Evolutionary conservation across 1,140 invertebrate species (phyloP).

Genomic region (Philopotamus ludificatus): DNA sequence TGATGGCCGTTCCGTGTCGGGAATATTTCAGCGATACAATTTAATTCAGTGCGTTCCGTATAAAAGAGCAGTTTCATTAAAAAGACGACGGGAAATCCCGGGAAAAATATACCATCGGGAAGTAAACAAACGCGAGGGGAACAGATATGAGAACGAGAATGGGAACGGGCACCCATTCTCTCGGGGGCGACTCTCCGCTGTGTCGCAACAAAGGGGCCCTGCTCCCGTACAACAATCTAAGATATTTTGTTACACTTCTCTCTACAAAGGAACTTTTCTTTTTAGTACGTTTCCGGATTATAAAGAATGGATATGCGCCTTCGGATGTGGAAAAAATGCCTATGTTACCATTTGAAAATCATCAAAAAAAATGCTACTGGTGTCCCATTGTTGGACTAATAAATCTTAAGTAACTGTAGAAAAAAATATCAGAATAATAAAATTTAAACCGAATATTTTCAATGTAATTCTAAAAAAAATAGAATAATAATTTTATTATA

Average conservation of each 20-base stretch:
- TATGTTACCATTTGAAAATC: too few relatives aligned
- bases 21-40: conserved; percentile 27
- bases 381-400: too few relatives aligned
- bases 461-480: too few relatives aligned
- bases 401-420: too few relatives aligned
- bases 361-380: too few relatives aligned
- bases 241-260: conserved; percentile 15
- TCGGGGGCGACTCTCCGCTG: not conserved
- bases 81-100: conserved; percentile 23
- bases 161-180: conserved; percentile 2
- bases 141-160: not conserved
- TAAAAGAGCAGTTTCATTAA: conserved; percentile 28
- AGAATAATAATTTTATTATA: too few relatives aligned
- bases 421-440: too few relatives aligned
- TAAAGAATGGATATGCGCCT: too few relatives aligned
- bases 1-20: conserved; percentile 19
- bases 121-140: conserved; percentile 12
- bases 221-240: conserved; percentile 6
- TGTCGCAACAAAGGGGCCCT: conserved; percentile 2
- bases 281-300: too few relatives aligned
- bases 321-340: too few relatives aligned
- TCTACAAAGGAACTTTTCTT: not conserved
- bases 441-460: too few relatives aligned
- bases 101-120: conserved; percentile 19
- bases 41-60: conserved; percentile 23